Conservation (phyloP, 2,113 vertebrate species). For the Hoplias malabaricus region DNA sequence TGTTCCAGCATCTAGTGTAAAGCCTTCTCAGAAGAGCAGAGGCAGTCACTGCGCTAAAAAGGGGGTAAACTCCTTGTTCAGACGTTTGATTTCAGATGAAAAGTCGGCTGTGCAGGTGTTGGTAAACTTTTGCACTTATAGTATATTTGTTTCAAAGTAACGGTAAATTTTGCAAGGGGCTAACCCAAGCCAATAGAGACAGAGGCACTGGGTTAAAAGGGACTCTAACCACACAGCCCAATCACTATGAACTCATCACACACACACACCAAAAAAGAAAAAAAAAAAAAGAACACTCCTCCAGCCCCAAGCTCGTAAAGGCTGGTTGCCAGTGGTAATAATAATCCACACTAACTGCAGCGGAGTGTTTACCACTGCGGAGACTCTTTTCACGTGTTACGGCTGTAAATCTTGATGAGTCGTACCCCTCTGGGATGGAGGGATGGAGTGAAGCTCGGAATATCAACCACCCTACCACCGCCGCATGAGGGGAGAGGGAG, state of each 20-base stretch:
- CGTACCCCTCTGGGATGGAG: not conserved
- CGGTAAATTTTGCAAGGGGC: too few relatives aligned
- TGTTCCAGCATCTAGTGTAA: too few relatives aligned
- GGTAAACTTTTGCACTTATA: too few relatives aligned
- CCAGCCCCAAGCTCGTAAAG: conserved; percentile 53
- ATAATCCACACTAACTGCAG: conserved; percentile 57
- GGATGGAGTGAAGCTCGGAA: not conserved
- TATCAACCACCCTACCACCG: not conserved
- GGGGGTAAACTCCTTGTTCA: too few relatives aligned
- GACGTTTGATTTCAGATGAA: too few relatives aligned
- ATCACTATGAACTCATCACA: conserved; percentile 66
- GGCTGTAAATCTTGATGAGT: conserved; percentile 12
- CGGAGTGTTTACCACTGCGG: conserved; percentile 20
- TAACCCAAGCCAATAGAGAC: not conserved
- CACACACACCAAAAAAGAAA: not conserved
- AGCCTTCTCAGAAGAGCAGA: too few relatives aligned
- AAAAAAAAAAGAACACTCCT: not conserved
- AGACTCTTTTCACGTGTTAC: conserved; percentile 7
- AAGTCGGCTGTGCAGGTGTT: too few relatives aligned
- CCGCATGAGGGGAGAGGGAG: not conserved
- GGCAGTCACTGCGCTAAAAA: too few relatives aligned
- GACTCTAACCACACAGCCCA: not conserved
- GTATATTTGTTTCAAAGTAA: too few relatives aligned
- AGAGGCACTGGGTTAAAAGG: not conserved
- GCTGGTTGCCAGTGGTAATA: conserved; percentile 56